Percentiles rank a stretch among this genome's conserved stretches.
These are phyloP conservation scores for Etia nguti DNA, from an alignment of 2,113 vertebrate species.

Conservation along the genomic window DNA sequence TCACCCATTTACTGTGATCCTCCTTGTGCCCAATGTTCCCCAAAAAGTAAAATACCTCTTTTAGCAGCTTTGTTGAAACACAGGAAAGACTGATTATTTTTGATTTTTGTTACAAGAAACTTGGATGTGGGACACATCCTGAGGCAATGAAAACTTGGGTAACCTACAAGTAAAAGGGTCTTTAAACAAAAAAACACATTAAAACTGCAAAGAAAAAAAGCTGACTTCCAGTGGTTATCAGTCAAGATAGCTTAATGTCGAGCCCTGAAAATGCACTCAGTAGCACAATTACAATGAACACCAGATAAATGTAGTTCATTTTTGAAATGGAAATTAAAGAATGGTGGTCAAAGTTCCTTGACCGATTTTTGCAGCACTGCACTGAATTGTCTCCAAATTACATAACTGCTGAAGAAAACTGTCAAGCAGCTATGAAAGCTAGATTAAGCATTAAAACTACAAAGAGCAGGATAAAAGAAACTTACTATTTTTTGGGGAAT, in stretches of 20 bases:
- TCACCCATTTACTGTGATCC: neutral
- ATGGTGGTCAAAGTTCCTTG: conserved; percentile 12
- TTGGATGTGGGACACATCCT: neutral
- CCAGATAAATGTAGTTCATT: neutral
- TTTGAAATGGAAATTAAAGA: neutral
- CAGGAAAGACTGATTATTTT: neutral
- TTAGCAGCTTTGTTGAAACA: neutral
- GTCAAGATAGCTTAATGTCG: conserved; percentile 37
- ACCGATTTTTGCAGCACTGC: conserved; percentile 27
- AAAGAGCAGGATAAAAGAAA: conserved; percentile 95
- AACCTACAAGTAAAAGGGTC: neutral
- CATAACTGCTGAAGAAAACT: conserved; percentile 62
- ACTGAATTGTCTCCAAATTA: conserved; percentile 15
- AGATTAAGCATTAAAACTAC: conserved; percentile 62
- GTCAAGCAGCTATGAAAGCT: conserved; percentile 88
- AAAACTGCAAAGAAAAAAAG: neutral
- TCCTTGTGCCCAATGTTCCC: neutral
- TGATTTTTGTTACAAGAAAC: neutral
- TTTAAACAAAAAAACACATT: neutral
- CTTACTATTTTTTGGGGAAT: conserved; percentile 98
- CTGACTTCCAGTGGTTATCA: neutral
- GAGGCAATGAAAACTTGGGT: neutral
- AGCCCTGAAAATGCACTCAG: conserved; percentile 40
- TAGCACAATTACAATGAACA: neutral
- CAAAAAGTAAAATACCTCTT: neutral